phyloP scores from a whole-genome alignment of 2,888 invertebrate genomes.

The Thecocarcelia acutangulata region DNA sequence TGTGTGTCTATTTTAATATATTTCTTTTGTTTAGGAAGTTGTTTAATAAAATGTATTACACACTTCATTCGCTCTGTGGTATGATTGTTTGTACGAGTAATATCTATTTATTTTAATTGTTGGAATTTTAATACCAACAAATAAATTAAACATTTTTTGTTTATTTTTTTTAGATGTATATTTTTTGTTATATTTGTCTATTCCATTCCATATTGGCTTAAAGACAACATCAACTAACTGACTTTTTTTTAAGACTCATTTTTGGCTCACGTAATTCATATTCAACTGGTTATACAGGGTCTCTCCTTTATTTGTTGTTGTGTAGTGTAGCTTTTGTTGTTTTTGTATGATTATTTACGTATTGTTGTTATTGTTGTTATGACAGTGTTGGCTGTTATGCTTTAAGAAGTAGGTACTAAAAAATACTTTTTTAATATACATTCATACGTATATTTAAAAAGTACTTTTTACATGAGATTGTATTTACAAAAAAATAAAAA shows the following conservation, averaged over 20 bases:
- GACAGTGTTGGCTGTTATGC: slow-evolving; percentile 1
- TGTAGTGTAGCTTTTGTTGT: background rate
- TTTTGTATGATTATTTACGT: slow-evolving; percentile 1
- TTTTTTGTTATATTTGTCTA: slow-evolving; percentile 41
- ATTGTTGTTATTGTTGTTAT: slow-evolving; percentile 30
- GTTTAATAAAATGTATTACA: slow-evolving; percentile 52
- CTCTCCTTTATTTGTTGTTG: slow-evolving; percentile 28
- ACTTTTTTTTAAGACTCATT: slow-evolving; percentile 43
- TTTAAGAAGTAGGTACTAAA: background rate
- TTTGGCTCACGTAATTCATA: slow-evolving; percentile 72
- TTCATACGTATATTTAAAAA: too few species aligned
- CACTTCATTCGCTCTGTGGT: slow-evolving; percentile 23
- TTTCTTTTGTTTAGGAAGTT: slow-evolving; percentile 57
- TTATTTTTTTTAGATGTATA: slow-evolving; percentile 20
- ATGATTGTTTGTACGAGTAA: slow-evolving; percentile 25
- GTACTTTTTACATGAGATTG: too few species aligned
- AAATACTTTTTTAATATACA: background rate
- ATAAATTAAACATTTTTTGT: slow-evolving; percentile 33
- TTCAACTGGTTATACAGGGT: slow-evolving; percentile 68
- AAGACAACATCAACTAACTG: slow-evolving; percentile 33
- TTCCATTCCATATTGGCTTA: slow-evolving; percentile 39
- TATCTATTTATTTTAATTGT: slow-evolving; percentile 10
- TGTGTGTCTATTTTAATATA: slow-evolving; percentile 19
- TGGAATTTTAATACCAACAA: slow-evolving; percentile 24
- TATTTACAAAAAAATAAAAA: too few species aligned